Evolutionary conservation across 1,140 invertebrate species (phyloP).

Genomic region (Scaptomyza graminum): DNA sequence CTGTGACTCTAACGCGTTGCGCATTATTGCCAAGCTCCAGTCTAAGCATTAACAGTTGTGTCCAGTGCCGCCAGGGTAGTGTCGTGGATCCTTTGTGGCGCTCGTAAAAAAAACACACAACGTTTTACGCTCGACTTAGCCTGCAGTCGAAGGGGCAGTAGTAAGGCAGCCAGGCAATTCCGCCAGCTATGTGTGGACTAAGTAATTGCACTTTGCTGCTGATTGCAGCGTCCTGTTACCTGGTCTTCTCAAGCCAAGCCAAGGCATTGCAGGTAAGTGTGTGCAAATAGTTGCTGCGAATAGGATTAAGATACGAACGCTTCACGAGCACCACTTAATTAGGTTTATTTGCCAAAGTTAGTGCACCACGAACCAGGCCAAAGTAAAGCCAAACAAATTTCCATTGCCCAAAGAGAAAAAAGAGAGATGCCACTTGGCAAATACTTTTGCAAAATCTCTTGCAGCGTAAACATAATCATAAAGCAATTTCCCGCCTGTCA

Average conservation of each 20-base stretch:
- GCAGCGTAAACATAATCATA: not conserved
- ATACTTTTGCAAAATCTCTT: constrained; percentile 7
- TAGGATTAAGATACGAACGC: constrained; percentile 1
- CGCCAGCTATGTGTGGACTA: constrained; percentile 68
- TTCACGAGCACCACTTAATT: constrained; percentile 66
- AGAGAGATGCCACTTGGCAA: not conserved
- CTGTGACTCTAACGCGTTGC: constrained; percentile 36
- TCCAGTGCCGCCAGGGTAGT: constrained; percentile 20
- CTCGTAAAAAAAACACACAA: constrained; percentile 45
- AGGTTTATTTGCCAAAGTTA: constrained; percentile 61
- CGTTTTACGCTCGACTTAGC: not conserved
- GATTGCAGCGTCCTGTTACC: constrained; percentile 68
- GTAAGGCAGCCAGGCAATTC: constrained; percentile 12
- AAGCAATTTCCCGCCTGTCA: constrained; percentile 41
- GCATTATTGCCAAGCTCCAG: constrained; percentile 20
- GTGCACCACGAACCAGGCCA: not conserved
- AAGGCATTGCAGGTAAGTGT: constrained; percentile 68
- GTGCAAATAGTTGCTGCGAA: not conserved
- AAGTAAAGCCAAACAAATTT: constrained; percentile 1
- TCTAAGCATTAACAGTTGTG: constrained; percentile 23
- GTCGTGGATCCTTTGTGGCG: constrained; percentile 30
- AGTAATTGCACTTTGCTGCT: constrained; percentile 74
- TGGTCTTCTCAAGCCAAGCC: constrained; percentile 61
- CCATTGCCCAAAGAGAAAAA: not conserved
- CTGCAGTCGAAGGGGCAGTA: too few relatives aligned